Base-by-base conservation (phyloP, 2,888 invertebrate species). In the Spilarctia lutea region DNA sequence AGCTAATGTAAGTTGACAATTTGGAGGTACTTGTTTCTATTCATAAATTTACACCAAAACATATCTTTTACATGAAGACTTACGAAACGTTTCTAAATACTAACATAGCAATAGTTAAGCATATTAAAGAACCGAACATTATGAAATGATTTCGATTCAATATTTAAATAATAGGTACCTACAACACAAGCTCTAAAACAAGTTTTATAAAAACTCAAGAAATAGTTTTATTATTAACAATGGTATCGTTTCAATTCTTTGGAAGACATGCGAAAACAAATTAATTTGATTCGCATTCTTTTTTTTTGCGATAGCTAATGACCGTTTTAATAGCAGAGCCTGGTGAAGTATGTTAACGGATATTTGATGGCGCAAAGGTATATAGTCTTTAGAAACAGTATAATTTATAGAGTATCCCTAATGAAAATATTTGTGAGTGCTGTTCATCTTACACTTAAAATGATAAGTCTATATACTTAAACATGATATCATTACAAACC, bases 31-130 rank as follows among this genome's bases (percentile, higher is more conserved):
- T 20, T 48, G 18, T 42, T 68, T 65, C 56, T 18, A 24, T 75
- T 68, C 68, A 80, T 65, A 71, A 76, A 75, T 79, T 72, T 76
- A 77, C 77, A 66, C 75, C 78, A 79, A 79, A 76, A 81, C 71
- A 39, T 66, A 35, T 35, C 69, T 67, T 73, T 72, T 30, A 45
- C 27, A 27, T 60, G 30, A 68, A 76, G 75, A 65, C 18, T n/a
- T n/a, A n/a, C n/a, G n/a, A n/a, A 75, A 71, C 56, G 42, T 74
- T 67, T 72, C 73, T 30, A 80, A 77, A 16, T 16, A 16, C 11
- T 45, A 45, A 45, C 2, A 77, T 70, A 80, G 24, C 75, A 73
- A 74, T 80, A 33, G 77, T 78, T 77, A 83, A 24, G 52, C 8
- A 24, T 73, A 72, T 48, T 35, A 65, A 66, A 35, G 71, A 67